Percentiles rank a stretch among this genome's conserved stretches.
These are phyloP conservation scores for Ophonus ardosiacus DNA, from an alignment of 2,888 invertebrate species.

Conservation along the genomic window DNA sequence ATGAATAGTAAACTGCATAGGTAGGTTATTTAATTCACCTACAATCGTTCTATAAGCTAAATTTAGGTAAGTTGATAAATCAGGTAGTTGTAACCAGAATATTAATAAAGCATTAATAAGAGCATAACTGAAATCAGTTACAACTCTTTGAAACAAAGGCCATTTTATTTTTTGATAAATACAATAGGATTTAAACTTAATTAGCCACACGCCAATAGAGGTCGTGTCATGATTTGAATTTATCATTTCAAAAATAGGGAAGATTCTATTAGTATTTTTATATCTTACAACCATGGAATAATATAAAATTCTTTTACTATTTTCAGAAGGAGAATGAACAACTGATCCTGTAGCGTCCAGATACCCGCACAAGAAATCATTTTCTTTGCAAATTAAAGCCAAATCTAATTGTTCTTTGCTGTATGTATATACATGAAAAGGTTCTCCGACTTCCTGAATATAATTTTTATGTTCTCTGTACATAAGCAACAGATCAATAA, in stretches of 20 bases:
- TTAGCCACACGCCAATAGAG: background rate
- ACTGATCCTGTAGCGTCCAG: background rate
- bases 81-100: background rate
- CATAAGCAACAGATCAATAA: background rate
- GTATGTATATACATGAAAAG: background rate
- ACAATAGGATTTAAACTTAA: background rate
- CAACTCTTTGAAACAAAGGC: conserved; percentile 13
- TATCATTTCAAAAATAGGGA: conserved; percentile 1
- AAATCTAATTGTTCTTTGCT: conserved; percentile 2
- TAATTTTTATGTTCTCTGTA: background rate
- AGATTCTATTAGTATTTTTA: background rate
- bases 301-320: conserved; percentile 17
- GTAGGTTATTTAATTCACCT: background rate
- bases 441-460: background rate
- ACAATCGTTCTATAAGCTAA: background rate
- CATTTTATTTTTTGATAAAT: background rate
- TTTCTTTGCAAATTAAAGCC: background rate
- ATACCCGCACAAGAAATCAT: background rate
- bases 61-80: background rate
- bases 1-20: background rate
- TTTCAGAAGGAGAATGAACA: background rate
- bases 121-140: conserved; percentile 10
- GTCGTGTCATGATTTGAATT: background rate
- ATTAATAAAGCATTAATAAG: conserved; percentile 11
- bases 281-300: background rate